Evolutionary conservation across 2,888 invertebrate species (phyloP).

Genomic region (Cartodere bifasciata): DNA sequence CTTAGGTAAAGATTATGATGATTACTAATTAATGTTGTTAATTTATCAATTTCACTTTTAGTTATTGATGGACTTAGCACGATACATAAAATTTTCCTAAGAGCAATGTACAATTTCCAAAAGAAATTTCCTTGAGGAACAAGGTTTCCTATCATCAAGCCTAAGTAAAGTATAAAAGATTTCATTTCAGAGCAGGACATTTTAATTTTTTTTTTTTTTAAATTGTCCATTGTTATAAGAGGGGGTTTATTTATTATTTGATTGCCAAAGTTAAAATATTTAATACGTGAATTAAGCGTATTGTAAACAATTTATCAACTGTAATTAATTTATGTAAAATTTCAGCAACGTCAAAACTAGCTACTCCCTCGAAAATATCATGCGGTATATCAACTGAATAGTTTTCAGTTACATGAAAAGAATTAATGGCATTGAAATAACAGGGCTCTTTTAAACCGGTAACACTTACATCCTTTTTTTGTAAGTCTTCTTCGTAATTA

Average conservation of each 20-base stretch:
- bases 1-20: conserved; percentile 10
- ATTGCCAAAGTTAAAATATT: conserved; percentile 3
- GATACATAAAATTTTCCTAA: conserved; percentile 11
- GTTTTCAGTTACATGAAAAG: conserved; percentile 15
- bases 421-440: conserved; percentile 11
- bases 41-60: conserved; percentile 3
- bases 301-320: conserved; percentile 6
- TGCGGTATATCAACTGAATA: conserved; percentile 15
- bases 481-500: conserved; percentile 6
- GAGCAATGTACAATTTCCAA: conserved; percentile 11
- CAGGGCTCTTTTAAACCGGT: conserved; percentile 14
- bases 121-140: conserved; percentile 9
- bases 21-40: conserved; percentile 8
- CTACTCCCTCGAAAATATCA: conserved; percentile 16
- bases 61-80: conserved; percentile 8
- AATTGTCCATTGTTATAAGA: conserved; percentile 9
- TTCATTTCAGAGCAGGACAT: conserved; percentile 14
- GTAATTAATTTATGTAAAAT: conserved; percentile 12
- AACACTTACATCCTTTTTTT: conserved; percentile 8
- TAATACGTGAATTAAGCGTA: conserved; percentile 1
- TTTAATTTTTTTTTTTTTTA: conserved; percentile 11
- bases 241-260: conserved; percentile 14
- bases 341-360: conserved; percentile 9
- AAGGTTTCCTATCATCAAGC: conserved; percentile 10
- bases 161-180: conserved; percentile 11